Evolutionary conservation across 2,113 vertebrate genomes (phyloP), one percentile per base, ranked within the genome.

Genomic region (Entomyzon cyanotis): DNA sequence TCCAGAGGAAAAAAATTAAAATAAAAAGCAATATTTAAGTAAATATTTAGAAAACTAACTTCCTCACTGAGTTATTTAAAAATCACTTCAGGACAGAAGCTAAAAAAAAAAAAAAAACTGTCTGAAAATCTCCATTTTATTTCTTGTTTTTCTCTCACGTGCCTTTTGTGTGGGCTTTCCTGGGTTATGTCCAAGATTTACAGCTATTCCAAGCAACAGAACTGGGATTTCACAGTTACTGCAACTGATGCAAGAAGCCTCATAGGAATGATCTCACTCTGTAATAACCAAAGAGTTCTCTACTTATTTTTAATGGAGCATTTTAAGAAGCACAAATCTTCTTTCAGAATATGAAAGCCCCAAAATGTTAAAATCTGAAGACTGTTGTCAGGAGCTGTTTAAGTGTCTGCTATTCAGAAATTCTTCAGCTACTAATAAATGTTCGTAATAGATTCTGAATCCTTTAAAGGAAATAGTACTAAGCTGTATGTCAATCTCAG

Each of bases 121-220:
- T 47, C 68, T 92, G 44, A 80, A 96, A 94, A 92, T 44, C 44
- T 94, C 89, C 77, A 84, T 53, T 60, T 94, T 97, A 94, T 84
- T 96, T 94, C 84, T 91, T 94, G 62, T 81, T 95, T 95, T 95
- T 91, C 53, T 92, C 87, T 89, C 94, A 96, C 93, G 93, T 95
- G 94, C 93, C 74, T 88, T 96, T 95, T 95, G 94, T 16, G 89
- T 95, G 87, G 96, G 87, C 60, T 93, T 91, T 84, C 55, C 87
- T 96, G 93, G 87, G 75, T 39, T 62, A 56, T 33, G 44, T 90
- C 90, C 94, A 96, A 94, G 79, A 89, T 64, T 84, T 90, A 81
- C 71, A 95, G 85, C 87, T 96, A 96, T 93, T 96, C 88, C 92
- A 93, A 92, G 95, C 15, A 95, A 89, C 76, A 75, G 85, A 90